A percentile compares a stretch with the other conserved stretches of the same genome.
These are phyloP conservation scores for Pitangus sulphuratus DNA, from an alignment of 2,797 vertebrate species.

Conservation along the genomic window DNA sequence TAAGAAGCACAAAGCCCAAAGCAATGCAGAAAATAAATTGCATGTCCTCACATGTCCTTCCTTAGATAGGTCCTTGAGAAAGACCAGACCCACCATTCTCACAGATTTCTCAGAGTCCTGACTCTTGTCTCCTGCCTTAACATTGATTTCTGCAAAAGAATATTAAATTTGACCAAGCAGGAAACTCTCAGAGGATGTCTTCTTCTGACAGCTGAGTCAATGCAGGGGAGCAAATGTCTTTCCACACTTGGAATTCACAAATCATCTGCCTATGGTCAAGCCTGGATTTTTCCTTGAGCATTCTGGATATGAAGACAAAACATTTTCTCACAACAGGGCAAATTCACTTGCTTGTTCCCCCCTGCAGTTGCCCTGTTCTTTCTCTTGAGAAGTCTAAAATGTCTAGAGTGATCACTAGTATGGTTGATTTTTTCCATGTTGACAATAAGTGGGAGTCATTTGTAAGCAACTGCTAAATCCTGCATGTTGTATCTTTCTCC, in stretches of 20 bases:
- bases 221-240: neutral
- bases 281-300: neutral
- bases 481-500: neutral
- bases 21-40: neutral
- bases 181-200: neutral
- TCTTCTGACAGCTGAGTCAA: neutral
- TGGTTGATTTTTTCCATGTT: neutral
- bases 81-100: neutral
- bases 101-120: neutral
- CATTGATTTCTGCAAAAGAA: neutral
- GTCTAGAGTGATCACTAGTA: neutral
- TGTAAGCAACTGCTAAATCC: neutral
- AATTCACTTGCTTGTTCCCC: neutral
- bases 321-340: neutral
- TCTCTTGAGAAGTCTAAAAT: neutral
- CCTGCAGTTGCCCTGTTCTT: neutral
- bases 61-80: neutral
- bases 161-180: neutral
- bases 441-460: neutral
- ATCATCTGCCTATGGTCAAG: neutral
- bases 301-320: neutral
- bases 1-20: neutral
- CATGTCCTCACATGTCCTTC: rapidly evolving
- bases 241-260: neutral
- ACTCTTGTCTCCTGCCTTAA: neutral